Conservation (phyloP, 2,888 invertebrate genomes). For the Hemaris fuciformis region DNA sequence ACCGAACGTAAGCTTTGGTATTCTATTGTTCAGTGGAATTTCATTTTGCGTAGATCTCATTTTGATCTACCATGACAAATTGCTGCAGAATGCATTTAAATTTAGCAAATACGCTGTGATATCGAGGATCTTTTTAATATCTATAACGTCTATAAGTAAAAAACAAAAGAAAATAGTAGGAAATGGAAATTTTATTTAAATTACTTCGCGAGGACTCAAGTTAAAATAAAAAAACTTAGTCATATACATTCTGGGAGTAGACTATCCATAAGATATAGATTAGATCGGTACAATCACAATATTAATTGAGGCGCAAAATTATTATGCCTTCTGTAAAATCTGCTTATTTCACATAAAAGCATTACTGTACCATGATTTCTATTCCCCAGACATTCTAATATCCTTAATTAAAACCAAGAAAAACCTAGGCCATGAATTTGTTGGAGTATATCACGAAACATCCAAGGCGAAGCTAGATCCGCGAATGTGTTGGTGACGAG, state of each 20-base stretch:
- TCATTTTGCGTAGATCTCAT: neutral
- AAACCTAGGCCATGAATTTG: neutral
- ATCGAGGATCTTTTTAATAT: neutral
- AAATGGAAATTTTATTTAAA: too few relatives aligned
- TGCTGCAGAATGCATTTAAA: neutral
- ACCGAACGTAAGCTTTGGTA: neutral
- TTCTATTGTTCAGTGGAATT: constrained; percentile 4
- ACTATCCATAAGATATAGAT: too few relatives aligned
- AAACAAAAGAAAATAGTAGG: too few relatives aligned
- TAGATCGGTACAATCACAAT: too few relatives aligned
- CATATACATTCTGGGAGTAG: too few relatives aligned
- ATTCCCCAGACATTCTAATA: neutral
- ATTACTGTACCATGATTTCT: neutral
- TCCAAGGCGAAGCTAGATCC: neutral
- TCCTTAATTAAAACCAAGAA: neutral
- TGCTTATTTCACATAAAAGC: too few relatives aligned
- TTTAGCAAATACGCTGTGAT: neutral
- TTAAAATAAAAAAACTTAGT: too few relatives aligned
- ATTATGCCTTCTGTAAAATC: too few relatives aligned
- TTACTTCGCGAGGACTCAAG: too few relatives aligned
- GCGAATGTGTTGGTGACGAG: neutral
- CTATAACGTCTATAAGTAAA: too few relatives aligned
- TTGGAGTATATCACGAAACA: neutral
- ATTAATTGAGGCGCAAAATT: too few relatives aligned
- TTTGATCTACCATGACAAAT: constrained; percentile 1